phyloP scores from a whole-genome alignment of 2,797 vertebrate species.

The Streptopelia turtur region DNA sequence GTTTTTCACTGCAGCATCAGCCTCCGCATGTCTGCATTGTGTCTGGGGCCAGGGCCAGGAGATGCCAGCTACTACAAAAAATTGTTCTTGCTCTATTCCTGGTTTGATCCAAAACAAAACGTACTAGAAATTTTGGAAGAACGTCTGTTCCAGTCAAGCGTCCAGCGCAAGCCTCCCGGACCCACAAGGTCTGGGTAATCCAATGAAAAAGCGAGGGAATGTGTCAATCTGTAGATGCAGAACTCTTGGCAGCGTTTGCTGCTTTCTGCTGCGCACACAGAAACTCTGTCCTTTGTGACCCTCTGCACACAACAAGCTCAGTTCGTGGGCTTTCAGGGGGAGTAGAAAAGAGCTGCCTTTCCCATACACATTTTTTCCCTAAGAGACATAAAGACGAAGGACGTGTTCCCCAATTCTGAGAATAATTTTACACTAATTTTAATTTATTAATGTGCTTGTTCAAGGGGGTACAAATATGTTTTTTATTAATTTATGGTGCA shows the following conservation, averaged over 20 bases:
- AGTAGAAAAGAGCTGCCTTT: neutral
- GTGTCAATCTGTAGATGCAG: neutral
- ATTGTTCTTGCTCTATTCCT: constrained; percentile 22
- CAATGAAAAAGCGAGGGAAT: neutral
- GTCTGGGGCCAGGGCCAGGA: constrained; percentile 3
- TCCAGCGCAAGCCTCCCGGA: constrained; percentile 2
- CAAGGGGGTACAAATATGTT: neutral
- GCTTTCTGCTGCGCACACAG: neutral
- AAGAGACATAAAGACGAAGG: neutral
- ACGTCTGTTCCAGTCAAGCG: constrained; percentile 27
- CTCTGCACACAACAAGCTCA: neutral
- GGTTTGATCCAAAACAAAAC: constrained; percentile 41
- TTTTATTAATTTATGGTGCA: neutral
- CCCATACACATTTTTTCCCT: neutral
- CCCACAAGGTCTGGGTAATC: neutral
- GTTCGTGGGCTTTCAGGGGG: neutral
- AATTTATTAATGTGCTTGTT: neutral
- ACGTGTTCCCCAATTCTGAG: neutral
- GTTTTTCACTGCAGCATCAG: constrained; percentile 8
- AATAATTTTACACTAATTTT: neutral
- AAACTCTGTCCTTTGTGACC: neutral
- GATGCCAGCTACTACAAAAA: constrained; percentile 37
- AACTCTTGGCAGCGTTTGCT: neutral
- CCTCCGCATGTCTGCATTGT: neutral
- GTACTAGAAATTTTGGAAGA: constrained; percentile 35